Percentiles rank a stretch among this genome's conserved stretches.
Conservation (phyloP, 1,140 invertebrate species). For the Cyclina sinensis region DNA sequence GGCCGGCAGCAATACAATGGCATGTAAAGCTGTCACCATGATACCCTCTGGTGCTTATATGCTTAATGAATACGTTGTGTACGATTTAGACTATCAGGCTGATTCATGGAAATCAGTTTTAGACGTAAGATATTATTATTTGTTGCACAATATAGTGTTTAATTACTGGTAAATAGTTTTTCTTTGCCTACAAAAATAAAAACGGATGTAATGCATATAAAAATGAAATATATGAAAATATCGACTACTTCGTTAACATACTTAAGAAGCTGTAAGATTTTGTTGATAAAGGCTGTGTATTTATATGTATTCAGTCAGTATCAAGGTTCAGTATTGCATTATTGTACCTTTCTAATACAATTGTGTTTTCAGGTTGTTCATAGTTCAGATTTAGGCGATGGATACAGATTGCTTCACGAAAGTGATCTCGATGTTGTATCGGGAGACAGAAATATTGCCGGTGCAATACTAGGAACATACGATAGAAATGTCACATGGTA, state of each 20-base stretch:
- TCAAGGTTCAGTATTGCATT: no score
- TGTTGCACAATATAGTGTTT: no score
- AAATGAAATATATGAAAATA: no score
- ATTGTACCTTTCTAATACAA: no score
- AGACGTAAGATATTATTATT: background rate
- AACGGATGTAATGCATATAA: no score
- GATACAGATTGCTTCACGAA: background rate
- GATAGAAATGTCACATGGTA: constrained; percentile 19
- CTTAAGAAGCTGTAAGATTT: no score
- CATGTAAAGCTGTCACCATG: background rate
- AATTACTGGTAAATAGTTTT: no score
- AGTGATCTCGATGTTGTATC: constrained; percentile 5
- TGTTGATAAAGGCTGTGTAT: no score
- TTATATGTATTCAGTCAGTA: no score
- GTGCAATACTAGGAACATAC: background rate
- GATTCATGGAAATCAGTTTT: background rate
- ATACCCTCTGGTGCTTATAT: background rate
- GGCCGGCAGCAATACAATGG: background rate
- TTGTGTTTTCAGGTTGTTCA: background rate
- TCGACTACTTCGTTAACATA: no score
- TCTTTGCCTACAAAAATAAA: no score
- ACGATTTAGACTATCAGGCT: background rate
- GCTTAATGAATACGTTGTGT: background rate
- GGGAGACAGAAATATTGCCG: background rate
- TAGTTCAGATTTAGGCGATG: background rate